Evolutionary conservation across 2,113 vertebrate genomes (phyloP), one percentile per base, ranked within the genome.

Genomic region (Talpa occidentalis): DNA sequence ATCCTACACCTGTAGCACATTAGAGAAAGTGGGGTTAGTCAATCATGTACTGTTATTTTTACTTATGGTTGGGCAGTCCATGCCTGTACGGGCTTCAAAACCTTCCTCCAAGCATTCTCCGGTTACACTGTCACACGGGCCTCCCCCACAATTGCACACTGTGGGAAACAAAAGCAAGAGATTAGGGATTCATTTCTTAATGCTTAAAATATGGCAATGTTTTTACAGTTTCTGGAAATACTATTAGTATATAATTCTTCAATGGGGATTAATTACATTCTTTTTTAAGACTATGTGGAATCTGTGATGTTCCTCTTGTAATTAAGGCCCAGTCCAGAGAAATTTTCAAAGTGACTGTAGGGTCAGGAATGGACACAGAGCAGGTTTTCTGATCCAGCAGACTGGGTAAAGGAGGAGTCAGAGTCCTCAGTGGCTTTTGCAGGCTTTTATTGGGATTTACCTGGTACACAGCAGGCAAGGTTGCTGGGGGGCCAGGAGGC

Each of bases 91-190:
- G 96, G 47, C 69, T 92, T 98, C 97, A 93, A 97, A 98, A 91
- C 97, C 98, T 96, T 99, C 99, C 81, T 98, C 95, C 0, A 99
- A 96, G 96, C 99, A 99, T 92, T 99, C 99, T 97, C 99, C 99
- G 9, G 99, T 99, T 79, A 98, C 98, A 92, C 98, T 98, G 96
- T 99, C 99, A 97, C 99, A 99, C 72, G 98, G 99, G 44, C 98
- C 98, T 1, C 99, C 99, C 84, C 98, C 98, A 95, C 99, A 99
- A 91, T 98, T 98, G 94, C 99, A 99, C 93, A 98, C 99, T 99
- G 96, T 24, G 83, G 83, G 44, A 64, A 95, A 93, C 81, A 96
- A 92, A 97, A 94, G 79, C 84, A 94, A 93, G 69, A 85, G 69
- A 80, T 74, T 44, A 83, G 21, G 52, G 72, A 79, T 66, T 92